Evolutionary conservation across 2,113 vertebrate species (phyloP).

Genomic region (Acanthisitta chloris): DNA sequence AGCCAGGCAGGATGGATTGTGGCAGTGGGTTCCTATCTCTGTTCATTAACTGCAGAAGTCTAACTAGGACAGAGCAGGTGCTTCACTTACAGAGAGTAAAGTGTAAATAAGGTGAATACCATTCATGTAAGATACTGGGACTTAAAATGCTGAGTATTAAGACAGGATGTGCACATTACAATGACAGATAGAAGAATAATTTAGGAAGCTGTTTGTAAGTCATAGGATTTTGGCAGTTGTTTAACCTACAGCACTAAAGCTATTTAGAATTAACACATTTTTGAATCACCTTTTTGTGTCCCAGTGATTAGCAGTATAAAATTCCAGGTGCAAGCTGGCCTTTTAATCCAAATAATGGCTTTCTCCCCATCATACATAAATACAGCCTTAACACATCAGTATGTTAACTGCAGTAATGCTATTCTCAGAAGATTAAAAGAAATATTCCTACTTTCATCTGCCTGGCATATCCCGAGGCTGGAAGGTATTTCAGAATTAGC

Average conservation of each 20-base stretch:
- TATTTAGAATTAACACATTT: background rate
- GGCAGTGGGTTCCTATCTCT: background rate
- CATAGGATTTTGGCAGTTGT: background rate
- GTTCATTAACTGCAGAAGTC: background rate
- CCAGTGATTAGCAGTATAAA: background rate
- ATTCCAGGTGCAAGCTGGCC: slow-evolving; percentile 20
- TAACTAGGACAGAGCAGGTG: background rate
- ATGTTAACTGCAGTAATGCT: slow-evolving; percentile 24
- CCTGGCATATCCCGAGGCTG: background rate
- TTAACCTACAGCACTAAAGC: background rate
- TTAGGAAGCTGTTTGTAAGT: background rate
- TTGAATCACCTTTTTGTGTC: background rate
- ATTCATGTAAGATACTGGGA: background rate
- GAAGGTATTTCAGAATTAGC: slow-evolving; percentile 32
- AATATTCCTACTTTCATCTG: slow-evolving; percentile 30
- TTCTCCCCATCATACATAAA: background rate
- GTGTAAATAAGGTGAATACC: background rate
- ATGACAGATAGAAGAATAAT: background rate
- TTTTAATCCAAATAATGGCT: slow-evolving; percentile 42
- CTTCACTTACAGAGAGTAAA: background rate
- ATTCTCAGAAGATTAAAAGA: slow-evolving; percentile 34
- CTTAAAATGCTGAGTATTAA: background rate
- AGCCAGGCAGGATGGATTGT: background rate
- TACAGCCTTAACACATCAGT: background rate
- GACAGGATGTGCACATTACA: background rate